Base-by-base conservation (phyloP, 2,113 vertebrate species). In the Stictonetta naevosa region DNA sequence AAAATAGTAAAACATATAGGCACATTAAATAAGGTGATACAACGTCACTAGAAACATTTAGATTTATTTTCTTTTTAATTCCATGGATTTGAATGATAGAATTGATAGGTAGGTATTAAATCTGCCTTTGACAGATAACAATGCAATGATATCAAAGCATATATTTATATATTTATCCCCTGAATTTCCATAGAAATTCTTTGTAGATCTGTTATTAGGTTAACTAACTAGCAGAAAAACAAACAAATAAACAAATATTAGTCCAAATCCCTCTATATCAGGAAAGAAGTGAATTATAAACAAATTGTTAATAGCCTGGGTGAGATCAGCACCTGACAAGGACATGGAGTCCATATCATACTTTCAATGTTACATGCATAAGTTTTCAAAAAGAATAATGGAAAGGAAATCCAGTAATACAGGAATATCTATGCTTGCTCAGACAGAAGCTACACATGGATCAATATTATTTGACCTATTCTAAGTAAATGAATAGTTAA, bases 281-380 rank as follows among this genome's bases (percentile, higher is more conserved):
- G 6, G 58, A 66, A 72, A 46, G 5, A 5, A 16, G 8, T 66
- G 33, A 90, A 60, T 66, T 82, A 22, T 7, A 73, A 60, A 60
- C 4, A 69, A 87, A 64, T 52, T 36, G 1, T 36, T 52, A 76
- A 33, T 19, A 60, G 5, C 20, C 9, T 64, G 7, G 7, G 23
- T 80, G 29, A 68, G 83, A 76, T 64, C 17, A 6, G 7, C 22
- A 55, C 17, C 5, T 85, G 66, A 48, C 2, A 3, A 60, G 73
- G 4, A 22, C 7, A 18, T 50, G 50, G 7, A 3, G 3, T 42
- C 29, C 11, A 8, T 67, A 26, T 34, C 26, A 44, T 59, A 56
- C 28, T 46, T 50, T 22, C 7, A 1, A 0, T 42, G 6, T 58
- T 74, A 25, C 3, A 33, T 1, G 3, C 1, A 1, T 10, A 79